Conservation (phyloP, 2,888 invertebrate genomes). For the Scaptomyza caliginosa region DNA sequence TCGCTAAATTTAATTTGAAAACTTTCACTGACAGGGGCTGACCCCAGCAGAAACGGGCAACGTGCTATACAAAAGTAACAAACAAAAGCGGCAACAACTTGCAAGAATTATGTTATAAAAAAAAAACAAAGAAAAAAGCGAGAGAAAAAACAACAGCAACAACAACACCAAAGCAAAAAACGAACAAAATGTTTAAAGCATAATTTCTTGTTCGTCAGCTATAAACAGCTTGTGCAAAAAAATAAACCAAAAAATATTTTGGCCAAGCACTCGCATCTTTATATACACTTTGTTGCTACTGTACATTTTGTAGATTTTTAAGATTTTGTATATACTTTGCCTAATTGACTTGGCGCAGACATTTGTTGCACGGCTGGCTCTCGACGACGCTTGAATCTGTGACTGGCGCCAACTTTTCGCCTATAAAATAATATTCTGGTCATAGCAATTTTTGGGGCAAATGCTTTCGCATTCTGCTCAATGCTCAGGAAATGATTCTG, state of each 20-base stretch:
- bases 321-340: conserved; percentile 47
- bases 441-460: conserved; percentile 46
- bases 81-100: conserved; percentile 47
- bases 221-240: conserved; percentile 41
- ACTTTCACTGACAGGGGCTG: conserved; percentile 73
- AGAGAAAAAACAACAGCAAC: conserved; percentile 11
- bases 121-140: conserved; percentile 13
- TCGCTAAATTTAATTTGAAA: conserved; percentile 79
- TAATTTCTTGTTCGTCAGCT: conserved; percentile 20
- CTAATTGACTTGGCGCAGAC: conserved; percentile 66
- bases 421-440: conserved; percentile 31
- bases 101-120: conserved; percentile 52
- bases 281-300: conserved; percentile 22
- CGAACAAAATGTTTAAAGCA: conserved; percentile 9
- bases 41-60: conserved; percentile 37
- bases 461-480: conserved; percentile 19
- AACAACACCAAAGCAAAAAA: conserved; percentile 1
- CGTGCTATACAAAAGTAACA: not conserved
- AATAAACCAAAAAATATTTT: not conserved
- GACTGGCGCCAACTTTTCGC: conserved; percentile 50
- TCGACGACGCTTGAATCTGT: conserved; percentile 22
- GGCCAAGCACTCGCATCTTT: conserved; percentile 10
- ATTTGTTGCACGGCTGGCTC: conserved; percentile 61
- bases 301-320: not conserved
- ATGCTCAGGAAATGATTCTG: conserved; percentile 19